These are phyloP conservation scores for Carterocephalus palaemon DNA, from an alignment of 2,888 invertebrate species.

Conservation along the genomic window DNA sequence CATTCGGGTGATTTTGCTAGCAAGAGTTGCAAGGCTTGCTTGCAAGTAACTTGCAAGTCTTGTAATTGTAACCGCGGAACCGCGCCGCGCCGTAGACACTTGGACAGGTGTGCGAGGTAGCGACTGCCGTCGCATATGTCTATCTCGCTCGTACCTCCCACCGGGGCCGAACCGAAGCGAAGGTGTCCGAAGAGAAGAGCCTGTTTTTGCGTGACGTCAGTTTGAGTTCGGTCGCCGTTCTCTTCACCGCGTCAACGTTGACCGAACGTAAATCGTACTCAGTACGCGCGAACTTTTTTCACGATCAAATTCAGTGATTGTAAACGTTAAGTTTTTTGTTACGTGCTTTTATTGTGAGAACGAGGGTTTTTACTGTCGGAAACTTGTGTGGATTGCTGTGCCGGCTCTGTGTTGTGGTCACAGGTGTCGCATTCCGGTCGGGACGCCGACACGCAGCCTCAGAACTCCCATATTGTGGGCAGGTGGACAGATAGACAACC, in stretches of 20 bases:
- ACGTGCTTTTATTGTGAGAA: conserved; percentile 36
- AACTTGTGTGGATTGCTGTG: conserved; percentile 36
- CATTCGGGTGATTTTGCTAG: conserved; percentile 6
- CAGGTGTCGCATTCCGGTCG: conserved; percentile 72
- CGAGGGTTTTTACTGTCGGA: conserved; percentile 31
- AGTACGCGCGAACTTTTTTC: conserved; percentile 64
- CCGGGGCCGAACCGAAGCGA: no score
- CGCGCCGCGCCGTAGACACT: no score
- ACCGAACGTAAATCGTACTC: conserved; percentile 28
- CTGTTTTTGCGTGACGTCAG: conserved; percentile 46
- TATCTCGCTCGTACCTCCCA: conserved; percentile 34
- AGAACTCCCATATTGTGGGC: conserved; percentile 50
- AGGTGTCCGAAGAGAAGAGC: conserved; percentile 20
- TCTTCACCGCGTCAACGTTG: conserved; percentile 38
- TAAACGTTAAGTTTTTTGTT: conserved; percentile 31
- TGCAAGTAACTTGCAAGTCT: no score
- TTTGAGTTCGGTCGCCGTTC: conserved; percentile 58
- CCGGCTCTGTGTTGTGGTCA: conserved; percentile 62
- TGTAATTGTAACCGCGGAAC: conserved; percentile 29
- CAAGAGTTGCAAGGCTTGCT: conserved; percentile 2
- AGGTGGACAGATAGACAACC: conserved; percentile 59
- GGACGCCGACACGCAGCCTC: conserved; percentile 69
- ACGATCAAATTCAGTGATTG: conserved; percentile 40
- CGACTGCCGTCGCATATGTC: conserved; percentile 41
- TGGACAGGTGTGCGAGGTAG: conserved; percentile 62